Base-by-base conservation (phyloP, 1,140 invertebrate genomes). In the Limonius californicus region DNA sequence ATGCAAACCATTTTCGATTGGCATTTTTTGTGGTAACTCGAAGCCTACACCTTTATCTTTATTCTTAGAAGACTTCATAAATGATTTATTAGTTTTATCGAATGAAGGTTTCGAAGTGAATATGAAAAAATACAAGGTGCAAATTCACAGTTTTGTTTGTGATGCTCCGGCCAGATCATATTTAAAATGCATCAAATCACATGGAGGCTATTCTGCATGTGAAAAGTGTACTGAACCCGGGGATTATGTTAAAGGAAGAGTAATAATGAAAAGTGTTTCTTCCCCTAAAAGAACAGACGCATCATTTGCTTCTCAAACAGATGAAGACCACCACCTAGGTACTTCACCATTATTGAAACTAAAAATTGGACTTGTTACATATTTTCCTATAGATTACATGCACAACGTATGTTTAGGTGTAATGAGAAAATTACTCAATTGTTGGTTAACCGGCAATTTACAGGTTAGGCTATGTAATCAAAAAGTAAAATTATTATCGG, bases 381-480 rank as follows among this genome's bases (percentile, higher is more conserved):
- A 32, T 27, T 68, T 77, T 61, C 67, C 68, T 11, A 59, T 75
- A 6, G 78, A 80, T 66, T 77, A 76, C 63, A 77, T 79, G 77
- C 77, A 79, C 67, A 54, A 72, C 0, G 66, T 77, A 14, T 78
- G 73, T 32, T 63, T 80, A 15, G 77, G 77, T 9, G 77, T 78
- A 4, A 70, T 70, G 35, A 72, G 69, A 69, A 74, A 73, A 64
- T 47, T 79, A 18, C 54, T 78, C 6, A 54, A 53, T 43, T 57
- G 64, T 35, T 75, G 70, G 72, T 69, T 72, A 32, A 60, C 32
- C 27, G 62, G 62, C 9, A 21, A 39, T 12, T 54, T 63, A 35
- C 35, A 16, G 20, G 47, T 63, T 59, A 39, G 57, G n/a, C n/a
- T 63, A 14, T 14, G 19, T 1, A 21, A 23, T 27, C 9, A 7